Percentiles rank a stretch among this genome's conserved stretches.
Conservation (phyloP, 2,888 invertebrate species). For the Achlya flavicornis region DNA sequence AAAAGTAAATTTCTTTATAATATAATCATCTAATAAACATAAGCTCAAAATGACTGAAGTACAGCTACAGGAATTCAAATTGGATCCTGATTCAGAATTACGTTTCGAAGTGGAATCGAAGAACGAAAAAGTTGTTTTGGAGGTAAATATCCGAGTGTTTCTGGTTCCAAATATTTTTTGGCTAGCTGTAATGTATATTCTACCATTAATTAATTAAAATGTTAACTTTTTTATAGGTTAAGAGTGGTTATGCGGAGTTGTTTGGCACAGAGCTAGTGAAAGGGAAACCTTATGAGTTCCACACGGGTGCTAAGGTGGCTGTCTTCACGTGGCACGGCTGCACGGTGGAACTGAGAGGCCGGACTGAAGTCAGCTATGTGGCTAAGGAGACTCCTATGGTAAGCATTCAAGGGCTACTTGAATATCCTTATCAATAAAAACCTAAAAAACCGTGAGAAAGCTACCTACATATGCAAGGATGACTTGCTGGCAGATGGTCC, state of each 20-base stretch:
- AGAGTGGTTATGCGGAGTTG: slow-evolving; percentile 96
- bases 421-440: too few species aligned
- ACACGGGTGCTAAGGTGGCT: slow-evolving; percentile 95
- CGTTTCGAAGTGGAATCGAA: slow-evolving; percentile 96
- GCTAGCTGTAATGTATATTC: background rate
- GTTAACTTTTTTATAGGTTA: slow-evolving; percentile 83
- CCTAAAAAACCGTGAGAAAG: too few species aligned
- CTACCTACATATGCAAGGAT: too few species aligned
- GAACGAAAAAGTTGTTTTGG: slow-evolving; percentile 91
- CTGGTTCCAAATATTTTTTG: background rate
- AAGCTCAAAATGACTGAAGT: slow-evolving; percentile 72
- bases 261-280: slow-evolving; percentile 98
- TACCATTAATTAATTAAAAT: too few species aligned
- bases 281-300: slow-evolving; percentile 95
- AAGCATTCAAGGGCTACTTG: slow-evolving; percentile 20
- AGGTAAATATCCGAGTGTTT: slow-evolving; percentile 73
- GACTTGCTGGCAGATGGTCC: too few species aligned
- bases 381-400: slow-evolving; percentile 99
- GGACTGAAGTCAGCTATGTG: slow-evolving; percentile 96
- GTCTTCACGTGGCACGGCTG: slow-evolving; percentile 99
- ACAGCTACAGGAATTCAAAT: slow-evolving; percentile 88
- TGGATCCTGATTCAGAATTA: slow-evolving; percentile 95
- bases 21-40: background rate
- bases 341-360: slow-evolving; percentile 92
- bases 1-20: too few species aligned